Percentiles rank a stretch among this genome's conserved stretches.
phyloP scores from a whole-genome alignment of 2,113 vertebrate species.

The Python bivittatus region DNA sequence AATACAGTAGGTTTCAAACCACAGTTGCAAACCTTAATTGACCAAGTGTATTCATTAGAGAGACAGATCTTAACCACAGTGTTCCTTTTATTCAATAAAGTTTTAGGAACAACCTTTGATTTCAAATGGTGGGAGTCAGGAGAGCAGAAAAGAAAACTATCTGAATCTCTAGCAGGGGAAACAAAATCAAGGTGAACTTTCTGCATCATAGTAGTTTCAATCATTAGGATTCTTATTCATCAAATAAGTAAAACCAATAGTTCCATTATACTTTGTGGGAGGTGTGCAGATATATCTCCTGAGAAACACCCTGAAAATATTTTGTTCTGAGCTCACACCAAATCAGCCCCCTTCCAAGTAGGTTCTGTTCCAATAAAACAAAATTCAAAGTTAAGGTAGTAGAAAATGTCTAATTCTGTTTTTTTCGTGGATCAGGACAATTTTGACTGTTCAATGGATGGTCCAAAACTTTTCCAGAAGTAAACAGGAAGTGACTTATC shows the following conservation, averaged over 20 bases:
- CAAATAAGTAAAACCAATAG: background rate
- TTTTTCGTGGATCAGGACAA: no score
- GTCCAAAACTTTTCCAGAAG: no score
- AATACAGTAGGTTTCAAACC: conserved; percentile 6
- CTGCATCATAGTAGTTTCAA: background rate
- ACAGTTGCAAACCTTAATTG: background rate
- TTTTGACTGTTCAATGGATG: no score
- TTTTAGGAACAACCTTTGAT: conserved; percentile 5
- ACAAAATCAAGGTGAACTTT: background rate
- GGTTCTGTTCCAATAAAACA: no score
- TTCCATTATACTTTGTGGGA: background rate
- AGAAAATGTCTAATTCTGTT: no score
- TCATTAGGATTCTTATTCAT: no score
- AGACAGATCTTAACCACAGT: background rate
- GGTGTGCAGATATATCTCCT: no score
- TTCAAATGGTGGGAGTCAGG: accelerated
- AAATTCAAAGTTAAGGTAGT: no score
- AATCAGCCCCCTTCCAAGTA: no score
- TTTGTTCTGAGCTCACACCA: no score
- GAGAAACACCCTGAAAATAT: no score
- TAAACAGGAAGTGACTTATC: no score
- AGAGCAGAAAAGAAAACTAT: background rate
- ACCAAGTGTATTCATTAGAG: conserved; percentile 12
- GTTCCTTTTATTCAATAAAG: background rate
- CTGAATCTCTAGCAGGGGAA: background rate